Evolutionary conservation across 92 coral and sea anemone species (phyloP), one percentile per base, ranked within the genome.

Genomic region (Paragorgia papillata): DNA sequence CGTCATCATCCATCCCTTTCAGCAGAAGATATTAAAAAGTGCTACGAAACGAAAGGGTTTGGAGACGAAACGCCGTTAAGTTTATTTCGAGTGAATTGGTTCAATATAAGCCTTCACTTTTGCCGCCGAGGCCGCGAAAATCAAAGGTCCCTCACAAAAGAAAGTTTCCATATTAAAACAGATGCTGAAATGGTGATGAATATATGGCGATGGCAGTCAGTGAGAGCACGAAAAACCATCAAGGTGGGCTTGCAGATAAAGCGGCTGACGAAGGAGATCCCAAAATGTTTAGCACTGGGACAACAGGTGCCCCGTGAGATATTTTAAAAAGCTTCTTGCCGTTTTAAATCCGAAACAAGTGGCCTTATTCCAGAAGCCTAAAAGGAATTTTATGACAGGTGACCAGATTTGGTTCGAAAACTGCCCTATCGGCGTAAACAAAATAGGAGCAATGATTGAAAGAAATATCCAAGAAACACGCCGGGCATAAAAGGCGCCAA

Each of bases 291-390:
- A n/a, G 39, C 57, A 51, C 82, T 61, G 79, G 83, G 50, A 74
- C 70, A 31, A 15, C 59, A 32, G 40, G 19, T 76, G 90, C 40
- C 85, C 84, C 60, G 84, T 83, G 25, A 59, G 51, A 61, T 83
- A 79, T 59, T 79, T 79, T 41, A 57, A 48, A 59, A 70, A 69
- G 88, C 59, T 69, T 44, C 80, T 79, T 31, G 74, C 79, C 55
- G 80, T 74, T 67, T 76, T 85, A 12, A 81, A 81, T 66, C 83
- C 89, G 44, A 82, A 85, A 41, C 82, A 81, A 85, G 69, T 55
- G 39, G 84, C 84, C 56, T 34, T 86, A 33, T 75, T 86, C 66
- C 86, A 86, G 79, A 86, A 59, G 73, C 86, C 86, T 66, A 86
- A 74, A 53, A 81, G 89, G 81, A 51, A 81, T 66, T 81, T 81